Evolutionary conservation across 2,113 vertebrate genomes (phyloP), one percentile per base, ranked within the genome.

Genomic region (Piaya cayana): DNA sequence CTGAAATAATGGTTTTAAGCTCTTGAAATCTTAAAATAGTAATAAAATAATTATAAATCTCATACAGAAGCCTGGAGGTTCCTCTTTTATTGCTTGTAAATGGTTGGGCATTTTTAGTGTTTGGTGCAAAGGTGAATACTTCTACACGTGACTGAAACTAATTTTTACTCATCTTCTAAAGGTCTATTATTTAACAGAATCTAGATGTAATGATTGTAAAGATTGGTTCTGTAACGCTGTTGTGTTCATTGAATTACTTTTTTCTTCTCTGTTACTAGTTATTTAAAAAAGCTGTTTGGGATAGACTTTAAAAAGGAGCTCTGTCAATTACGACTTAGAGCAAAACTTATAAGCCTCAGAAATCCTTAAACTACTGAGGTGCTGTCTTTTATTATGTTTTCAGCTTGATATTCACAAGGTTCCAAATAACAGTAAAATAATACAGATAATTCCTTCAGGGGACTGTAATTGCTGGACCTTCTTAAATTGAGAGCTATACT

Each of bases 111-210:
- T 50, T 89, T 94, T 74, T 72, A 77, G 8, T 15, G 26, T 69
- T 58, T 80, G 5, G 12, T 89, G 68, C 36, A 85, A 91, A 82
- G 60, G 21, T 72, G 50, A 49, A 69, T 76, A 69, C 20, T 84
- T 77, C 26, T 49, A 53, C 29, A 95, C 20, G 3, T 0, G 3
- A 68, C 17, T 72, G 58, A 89, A 95, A 87, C 34, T 37, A 63
- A 62, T 90, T 71, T 81, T 70, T 88, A 90, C 63, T 94, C 26
- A 42, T 90, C 34, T 94, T 93, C 29, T 53, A 62, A 50, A 79
- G 75, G 36, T 77, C 77, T 92, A 23, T 62, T 91, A 23, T 87
- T 92, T 87, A 76, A 53, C 82, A 63, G 78, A 87, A 84, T 94
- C 39, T 25, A 84, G 86, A 29, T 0, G 0, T 90, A 78, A 42